Base-by-base conservation (phyloP, 2,797 vertebrate species). In the Oryzias sinensis region DNA sequence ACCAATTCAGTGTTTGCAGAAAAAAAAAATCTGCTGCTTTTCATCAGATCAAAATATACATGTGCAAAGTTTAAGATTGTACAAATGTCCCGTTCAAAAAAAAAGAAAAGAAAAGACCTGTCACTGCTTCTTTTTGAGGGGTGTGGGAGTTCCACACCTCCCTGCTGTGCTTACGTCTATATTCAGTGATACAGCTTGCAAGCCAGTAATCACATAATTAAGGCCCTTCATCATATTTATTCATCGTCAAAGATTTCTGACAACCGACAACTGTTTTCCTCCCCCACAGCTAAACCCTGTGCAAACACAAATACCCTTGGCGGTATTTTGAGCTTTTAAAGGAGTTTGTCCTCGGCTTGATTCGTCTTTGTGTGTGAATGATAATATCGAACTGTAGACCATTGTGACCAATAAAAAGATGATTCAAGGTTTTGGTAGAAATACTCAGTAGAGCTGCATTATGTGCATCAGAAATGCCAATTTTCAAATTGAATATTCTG, bases 131-230 rank as follows among this genome's bases (percentile, higher is more conserved):
- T 62, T 63, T 74, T 69, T 75, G 81, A 79, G 70, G 62, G 71
- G 74, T 81, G 85, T 86, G 68, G 88, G 85, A 88, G 87, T 87
- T 84, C 54, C 77, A 65, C 68, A 72, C 80, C 69, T 75, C 79
- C 88, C 85, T 37, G 64, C 80, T 20, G 73, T 46, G 82, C 68
- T 65, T 77, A 83, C 85, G 83, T 87, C 87, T 89, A 91, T 90
- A 88, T 88, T 82, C 83, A 87, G 78, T 86, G 74, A 87, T 88
- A 80, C 44, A 66, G 68, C 81, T 88, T 89, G 79, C 77, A 89
- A 87, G 84, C 81, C 76, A 81, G 85, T 82, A 88, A 87, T 90
- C 82, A 85, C 77, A 74, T 88, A 89, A 89, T 90, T 88, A 87
- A 85, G 80, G 80, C 76, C 81, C 83, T 86, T 84, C 80, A 87